Conservation (phyloP, 2,888 invertebrate genomes). For the Ornithoptera priamus region DNA sequence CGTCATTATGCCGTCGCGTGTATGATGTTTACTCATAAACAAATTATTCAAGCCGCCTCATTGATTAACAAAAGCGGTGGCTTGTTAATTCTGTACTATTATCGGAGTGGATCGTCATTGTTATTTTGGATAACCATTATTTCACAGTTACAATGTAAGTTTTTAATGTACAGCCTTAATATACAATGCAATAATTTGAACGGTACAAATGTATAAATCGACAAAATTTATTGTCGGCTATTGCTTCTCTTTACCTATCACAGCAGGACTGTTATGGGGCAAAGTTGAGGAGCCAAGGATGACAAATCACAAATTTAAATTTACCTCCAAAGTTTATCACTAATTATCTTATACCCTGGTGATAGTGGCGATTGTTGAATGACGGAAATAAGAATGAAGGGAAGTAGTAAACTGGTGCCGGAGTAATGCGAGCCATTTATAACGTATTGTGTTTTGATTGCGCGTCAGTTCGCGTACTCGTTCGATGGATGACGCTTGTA, state of each 20-base stretch:
- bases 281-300: constrained; percentile 58
- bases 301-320: constrained; percentile 39
- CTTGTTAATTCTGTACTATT: constrained; percentile 43
- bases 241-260: constrained; percentile 60
- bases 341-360: constrained; percentile 11
- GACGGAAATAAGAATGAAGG: constrained; percentile 16
- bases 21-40: constrained; percentile 11
- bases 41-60: constrained; percentile 44
- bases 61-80: constrained; percentile 58
- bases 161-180: no score
- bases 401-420: constrained; percentile 36
- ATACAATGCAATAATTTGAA: no score
- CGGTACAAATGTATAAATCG: constrained; percentile 45
- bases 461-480: constrained; percentile 64
- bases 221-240: constrained; percentile 58
- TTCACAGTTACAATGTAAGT: no score
- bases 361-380: constrained; percentile 34
- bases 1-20: constrained; percentile 21
- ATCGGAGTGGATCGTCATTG: background rate
- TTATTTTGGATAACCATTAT: background rate
- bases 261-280: constrained; percentile 65
- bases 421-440: constrained; percentile 70
- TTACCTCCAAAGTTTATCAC: constrained; percentile 6
- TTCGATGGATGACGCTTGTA: constrained; percentile 54
- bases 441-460: constrained; percentile 79